phyloP scores from a whole-genome alignment of 2,888 invertebrate genomes.

The Tetragonula carbonaria region DNA sequence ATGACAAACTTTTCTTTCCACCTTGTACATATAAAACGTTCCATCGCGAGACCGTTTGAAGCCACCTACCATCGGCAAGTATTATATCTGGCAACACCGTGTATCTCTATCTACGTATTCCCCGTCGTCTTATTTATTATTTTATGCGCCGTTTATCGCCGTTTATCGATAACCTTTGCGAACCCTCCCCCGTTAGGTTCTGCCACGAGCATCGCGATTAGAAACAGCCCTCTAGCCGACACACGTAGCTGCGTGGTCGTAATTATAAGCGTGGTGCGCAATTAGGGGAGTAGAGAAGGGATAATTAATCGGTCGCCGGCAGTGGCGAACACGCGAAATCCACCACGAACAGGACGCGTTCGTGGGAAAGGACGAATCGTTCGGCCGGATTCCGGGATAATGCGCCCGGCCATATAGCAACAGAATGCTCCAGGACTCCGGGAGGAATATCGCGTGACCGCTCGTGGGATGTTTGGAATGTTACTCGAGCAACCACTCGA shows the following conservation, averaged over 20 bases:
- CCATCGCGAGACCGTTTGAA: no score
- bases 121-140: slow-evolving; percentile 4
- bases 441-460: slow-evolving; percentile 73
- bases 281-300: slow-evolving; percentile 68
- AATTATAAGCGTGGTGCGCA: slow-evolving; percentile 70
- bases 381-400: slow-evolving; percentile 71
- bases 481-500: slow-evolving; percentile 67
- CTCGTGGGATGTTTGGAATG: slow-evolving; percentile 75
- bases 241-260: slow-evolving; percentile 58
- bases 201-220: slow-evolving; percentile 29
- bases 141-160: slow-evolving; percentile 8
- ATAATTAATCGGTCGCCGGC: slow-evolving; percentile 77
- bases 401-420: slow-evolving; percentile 67
- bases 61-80: no score
- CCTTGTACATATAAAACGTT: no score
- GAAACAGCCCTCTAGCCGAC: slow-evolving; percentile 1
- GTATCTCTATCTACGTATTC: neutral
- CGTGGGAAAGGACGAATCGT: slow-evolving; percentile 72
- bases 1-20: no score
- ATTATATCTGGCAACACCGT: no score
- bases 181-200: neutral
- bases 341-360: slow-evolving; percentile 63
- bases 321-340: slow-evolving; percentile 74
- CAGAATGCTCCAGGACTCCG: slow-evolving; percentile 66
- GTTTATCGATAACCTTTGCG: slow-evolving; percentile 20